Evolutionary conservation across 2,113 vertebrate species (phyloP).

Genomic region (Lutjanus erythropterus): DNA sequence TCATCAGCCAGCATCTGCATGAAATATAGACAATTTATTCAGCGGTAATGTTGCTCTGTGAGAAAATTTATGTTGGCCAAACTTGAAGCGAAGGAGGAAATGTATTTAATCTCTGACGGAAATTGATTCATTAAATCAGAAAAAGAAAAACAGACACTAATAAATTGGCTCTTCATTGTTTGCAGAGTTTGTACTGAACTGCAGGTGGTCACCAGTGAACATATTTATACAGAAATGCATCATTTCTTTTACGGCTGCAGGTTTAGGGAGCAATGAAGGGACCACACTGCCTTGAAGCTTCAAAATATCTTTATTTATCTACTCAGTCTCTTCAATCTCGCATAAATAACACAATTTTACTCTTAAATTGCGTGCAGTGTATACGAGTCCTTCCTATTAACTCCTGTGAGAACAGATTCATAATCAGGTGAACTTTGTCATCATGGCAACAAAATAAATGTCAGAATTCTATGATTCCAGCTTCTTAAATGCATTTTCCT

Average conservation of each 20-base stretch:
- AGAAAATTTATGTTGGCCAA: neutral
- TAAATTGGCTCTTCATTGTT: neutral
- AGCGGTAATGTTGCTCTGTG: neutral
- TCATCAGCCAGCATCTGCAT: neutral
- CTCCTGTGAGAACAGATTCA: no score
- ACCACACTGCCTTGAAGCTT: neutral
- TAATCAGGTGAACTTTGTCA: no score
- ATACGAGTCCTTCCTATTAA: no score
- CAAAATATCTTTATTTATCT: neutral
- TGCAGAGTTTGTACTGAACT: neutral
- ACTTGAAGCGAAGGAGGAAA: neutral
- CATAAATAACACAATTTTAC: no score
- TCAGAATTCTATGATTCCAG: no score
- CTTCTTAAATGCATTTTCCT: no score
- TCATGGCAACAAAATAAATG: no score
- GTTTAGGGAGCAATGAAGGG: neutral
- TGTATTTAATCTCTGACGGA: neutral
- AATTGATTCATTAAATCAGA: conserved; percentile 22
- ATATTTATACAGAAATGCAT: neutral
- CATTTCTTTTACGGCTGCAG: neutral
- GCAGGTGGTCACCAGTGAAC: no score
- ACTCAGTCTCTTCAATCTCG: no score
- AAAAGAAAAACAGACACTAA: neutral
- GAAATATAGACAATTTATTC: neutral
- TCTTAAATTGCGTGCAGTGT: no score